Conservation (phyloP, 35 echinoderm and acorn worm genomes). For the Lytechinus pictus region DNA sequence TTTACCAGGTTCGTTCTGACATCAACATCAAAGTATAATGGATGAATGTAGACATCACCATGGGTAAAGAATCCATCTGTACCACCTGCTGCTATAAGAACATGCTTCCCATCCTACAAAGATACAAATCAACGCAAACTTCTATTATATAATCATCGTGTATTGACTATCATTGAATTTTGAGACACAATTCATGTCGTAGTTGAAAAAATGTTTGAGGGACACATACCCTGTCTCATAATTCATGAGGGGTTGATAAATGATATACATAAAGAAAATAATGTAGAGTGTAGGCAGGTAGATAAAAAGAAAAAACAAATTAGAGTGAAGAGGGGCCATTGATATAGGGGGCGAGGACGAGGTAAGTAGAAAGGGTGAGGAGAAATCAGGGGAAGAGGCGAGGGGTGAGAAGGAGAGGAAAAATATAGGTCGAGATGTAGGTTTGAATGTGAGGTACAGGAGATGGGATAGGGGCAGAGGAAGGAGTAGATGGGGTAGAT, state of each 20-base stretch:
- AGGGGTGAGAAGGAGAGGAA: neutral
- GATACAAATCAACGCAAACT: no score
- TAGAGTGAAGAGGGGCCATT: no score
- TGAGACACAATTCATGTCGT: no score
- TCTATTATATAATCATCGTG: no score
- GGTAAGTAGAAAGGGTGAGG: neutral
- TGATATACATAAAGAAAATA: neutral
- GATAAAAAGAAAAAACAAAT: no score
- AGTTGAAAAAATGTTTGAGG: no score
- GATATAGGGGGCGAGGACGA: no score
- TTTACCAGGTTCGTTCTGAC: slow-evolving; percentile 27
- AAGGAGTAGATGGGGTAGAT: neutral
- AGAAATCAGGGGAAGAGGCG: neutral
- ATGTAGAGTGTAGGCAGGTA: no score
- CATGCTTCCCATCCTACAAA: slow-evolving; percentile 83
- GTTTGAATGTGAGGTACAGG: neutral
- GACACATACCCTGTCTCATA: no score
- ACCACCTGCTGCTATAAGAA: slow-evolving; percentile 82
- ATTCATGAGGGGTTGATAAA: no score
- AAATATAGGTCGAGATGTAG: neutral
- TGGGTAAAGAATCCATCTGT: slow-evolving; percentile 68
- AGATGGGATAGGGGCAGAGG: neutral
- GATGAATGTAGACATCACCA: slow-evolving; percentile 70
- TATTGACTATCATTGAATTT: no score
- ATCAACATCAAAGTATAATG: slow-evolving; percentile 70